Evolutionary conservation across 2,113 vertebrate species (phyloP), one percentile per base, ranked within the genome.

Genomic region (Amblyornis subalaris): DNA sequence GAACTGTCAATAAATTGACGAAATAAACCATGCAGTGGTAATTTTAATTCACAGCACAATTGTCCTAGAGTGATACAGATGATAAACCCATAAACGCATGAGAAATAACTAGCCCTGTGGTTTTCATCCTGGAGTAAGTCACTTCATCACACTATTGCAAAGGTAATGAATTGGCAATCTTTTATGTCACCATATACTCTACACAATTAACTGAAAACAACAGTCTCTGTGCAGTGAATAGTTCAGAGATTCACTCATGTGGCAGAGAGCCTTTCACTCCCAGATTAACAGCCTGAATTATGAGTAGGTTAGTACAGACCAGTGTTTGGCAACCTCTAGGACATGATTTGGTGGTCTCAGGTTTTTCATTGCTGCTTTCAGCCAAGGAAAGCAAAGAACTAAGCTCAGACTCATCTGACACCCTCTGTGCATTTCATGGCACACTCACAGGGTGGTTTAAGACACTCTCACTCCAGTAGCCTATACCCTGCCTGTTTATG

Each of bases 111-210:
- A 69, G 51, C 36, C 57, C 69, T 78, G 58, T 47, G 65, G 62
- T 61, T 88, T 96, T 69, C 4, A 0, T 67, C 75, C 38, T 62
- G 76, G 53, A 89, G 79, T n/a, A 90, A 89, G 66, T 79, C 21
- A 79, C 58, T 91, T 93, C 76, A 89, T 94, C 87, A 65, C 36
- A 67, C 53, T 60, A 25, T 48, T 79, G 54, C 24, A 92, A 90
- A 78, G 28, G n/a, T 72, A 84, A 92, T 94, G 93, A 96, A 90
- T 71, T 74, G 35, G 6, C 36, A 83, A 31, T 60, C 33, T 78
- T 94, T 90, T 79, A 51, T 77, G 53, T 79, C 14, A 1, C 76
- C 45, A 38, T 54, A 67, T 87, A 83, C 55, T 83, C 35, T 61
- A 28, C 8, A 5, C 45, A 72, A 47, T 48, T 85, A 69, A 67